Percentiles rank a stretch among this genome's conserved stretches.
Evolutionary conservation across 1,140 invertebrate genomes (phyloP).

Genomic region (Coenobita brevimanus): DNA sequence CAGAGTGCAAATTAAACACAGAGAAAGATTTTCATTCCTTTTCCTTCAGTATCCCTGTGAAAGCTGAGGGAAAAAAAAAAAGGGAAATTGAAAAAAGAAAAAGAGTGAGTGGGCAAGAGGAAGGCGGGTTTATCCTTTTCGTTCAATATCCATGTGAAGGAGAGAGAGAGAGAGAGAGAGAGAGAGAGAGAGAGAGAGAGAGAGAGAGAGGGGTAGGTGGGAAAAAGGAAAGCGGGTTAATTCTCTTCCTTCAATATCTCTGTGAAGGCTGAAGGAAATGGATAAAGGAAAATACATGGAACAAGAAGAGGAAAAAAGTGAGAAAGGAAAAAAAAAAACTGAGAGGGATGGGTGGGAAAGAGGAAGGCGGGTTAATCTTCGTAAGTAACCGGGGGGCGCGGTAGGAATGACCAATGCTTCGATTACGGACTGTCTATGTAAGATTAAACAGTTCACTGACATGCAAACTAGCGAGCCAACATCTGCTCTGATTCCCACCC

Average conservation of each 20-base stretch:
- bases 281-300: neutral
- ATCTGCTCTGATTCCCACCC: slow-evolving; percentile 24
- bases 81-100: too few species aligned
- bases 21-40: too few species aligned
- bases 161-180: neutral
- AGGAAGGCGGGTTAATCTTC: slow-evolving; percentile 7
- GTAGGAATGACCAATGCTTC: slow-evolving; percentile 43
- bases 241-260: neutral
- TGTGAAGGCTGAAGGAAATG: neutral
- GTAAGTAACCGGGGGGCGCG: slow-evolving; percentile 13
- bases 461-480: slow-evolving; percentile 32
- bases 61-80: too few species aligned
- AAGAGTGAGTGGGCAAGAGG: neutral
- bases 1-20: too few species aligned
- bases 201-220: neutral
- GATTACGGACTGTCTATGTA: slow-evolving; percentile 44
- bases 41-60: too few species aligned
- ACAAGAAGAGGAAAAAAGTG: neutral
- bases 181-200: neutral
- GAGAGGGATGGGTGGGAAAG: neutral
- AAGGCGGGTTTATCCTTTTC: neutral
- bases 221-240: neutral
- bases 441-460: slow-evolving; percentile 45
- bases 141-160: neutral
- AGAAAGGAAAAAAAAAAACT: neutral